Percentiles rank a stretch among this genome's conserved stretches.
Evolutionary conservation across 2,888 invertebrate species (phyloP).

Genomic region (Diogma glabrata): DNA sequence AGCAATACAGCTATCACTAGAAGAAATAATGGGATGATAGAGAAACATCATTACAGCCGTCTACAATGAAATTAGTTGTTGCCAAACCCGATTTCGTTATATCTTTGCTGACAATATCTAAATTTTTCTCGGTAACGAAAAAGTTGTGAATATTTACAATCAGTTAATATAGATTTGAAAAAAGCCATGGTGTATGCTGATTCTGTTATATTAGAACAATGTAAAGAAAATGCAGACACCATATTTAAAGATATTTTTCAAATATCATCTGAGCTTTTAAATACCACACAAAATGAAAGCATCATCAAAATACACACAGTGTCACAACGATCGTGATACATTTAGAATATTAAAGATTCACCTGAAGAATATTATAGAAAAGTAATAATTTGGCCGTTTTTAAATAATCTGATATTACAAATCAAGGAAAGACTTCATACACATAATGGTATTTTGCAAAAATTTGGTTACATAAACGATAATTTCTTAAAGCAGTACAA

Average conservation of each 20-base stretch:
- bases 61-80: neutral
- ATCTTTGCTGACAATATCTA: neutral
- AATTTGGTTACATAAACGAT: neutral
- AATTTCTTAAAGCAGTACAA: neutral
- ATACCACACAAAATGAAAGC: neutral
- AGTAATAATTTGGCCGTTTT: neutral
- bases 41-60: neutral
- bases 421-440: neutral
- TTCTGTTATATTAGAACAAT: neutral
- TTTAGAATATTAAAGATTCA: constrained; percentile 2
- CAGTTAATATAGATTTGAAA: neutral
- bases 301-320: neutral
- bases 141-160: neutral
- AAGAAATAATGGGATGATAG: neutral
- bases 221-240: neutral
- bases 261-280: neutral
- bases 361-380: constrained; percentile 3
- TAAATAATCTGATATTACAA: neutral
- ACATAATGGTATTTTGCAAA: constrained; percentile 2
- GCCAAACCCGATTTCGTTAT: neutral
- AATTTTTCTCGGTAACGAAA: neutral
- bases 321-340: neutral
- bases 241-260: constrained; percentile 2
- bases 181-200: neutral
- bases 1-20: neutral